Evolutionary conservation across 2,888 invertebrate species (phyloP), one percentile per base, ranked within the genome.

Genomic region (Drosophila nigritarsus): DNA sequence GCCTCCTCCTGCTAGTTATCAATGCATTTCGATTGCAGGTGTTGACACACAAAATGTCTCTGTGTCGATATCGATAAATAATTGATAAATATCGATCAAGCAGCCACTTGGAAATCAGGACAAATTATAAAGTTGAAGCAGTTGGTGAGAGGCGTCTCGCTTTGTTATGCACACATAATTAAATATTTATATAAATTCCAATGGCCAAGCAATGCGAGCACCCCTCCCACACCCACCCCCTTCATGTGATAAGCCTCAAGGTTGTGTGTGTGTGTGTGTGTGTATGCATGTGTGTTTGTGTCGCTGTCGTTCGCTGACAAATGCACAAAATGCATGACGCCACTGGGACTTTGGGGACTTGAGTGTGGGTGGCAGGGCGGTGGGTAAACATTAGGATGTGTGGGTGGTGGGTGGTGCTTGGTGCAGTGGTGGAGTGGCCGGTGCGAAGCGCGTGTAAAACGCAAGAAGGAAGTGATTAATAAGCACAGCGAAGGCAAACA

Each of bases 381-480:
- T 11, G 11, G 20, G 40, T 40, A 11, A 11, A 42, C 42, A n/a
- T n/a, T 42, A 11, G 24, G 24, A 24, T 45, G 45, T 0, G 51
- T 13, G 40, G 73, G 18, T 15, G 49, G 38, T 4, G n/a, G 20
- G 9, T 9, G 13, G 29, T 24, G 2, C 3, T n/a, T 13, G 2
- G 40, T 6, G 20, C 9, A 24, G 20, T 40, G 24, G 13, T 7
- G 24, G 45, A 9, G 74, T 9, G 13, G 9, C 40, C 34, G 34
- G 36, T 8, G 54, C 61, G 51, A 79, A 71, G 71, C 73, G 79
- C 70, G 73, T 77, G 81, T 70, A 71, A 72, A 81, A 68, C 78
- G 70, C 78, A 71, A 83, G 81, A 78, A 74, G 83, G 85, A 83
- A 83, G 85, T 84, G 76, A 83, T 87, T 87, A 87, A 83, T 87